phyloP scores from a whole-genome alignment of 2,888 invertebrate species.

The Machimus atricapillus region DNA sequence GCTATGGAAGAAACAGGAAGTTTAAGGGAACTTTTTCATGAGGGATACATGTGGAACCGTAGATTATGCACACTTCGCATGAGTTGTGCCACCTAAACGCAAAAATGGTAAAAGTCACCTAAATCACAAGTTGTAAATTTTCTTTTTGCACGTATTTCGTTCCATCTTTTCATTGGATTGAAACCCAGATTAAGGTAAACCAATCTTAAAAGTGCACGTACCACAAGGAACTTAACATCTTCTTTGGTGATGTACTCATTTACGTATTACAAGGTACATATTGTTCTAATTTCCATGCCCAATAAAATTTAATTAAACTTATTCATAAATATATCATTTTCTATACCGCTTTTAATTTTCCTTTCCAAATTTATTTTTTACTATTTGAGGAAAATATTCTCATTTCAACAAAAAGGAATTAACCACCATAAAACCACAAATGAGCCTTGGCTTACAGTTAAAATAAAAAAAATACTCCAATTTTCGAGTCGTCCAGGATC shows the following conservation, averaged over 20 bases:
- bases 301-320: not conserved
- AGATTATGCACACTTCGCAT: constrained; percentile 10
- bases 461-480: not conserved
- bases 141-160: not conserved
- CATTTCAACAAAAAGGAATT: not conserved
- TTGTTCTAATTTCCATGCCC: not conserved
- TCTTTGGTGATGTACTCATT: not conserved
- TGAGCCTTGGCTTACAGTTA: not conserved
- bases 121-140: constrained; percentile 33
- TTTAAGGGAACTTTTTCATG: constrained; percentile 18
- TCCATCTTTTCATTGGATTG: constrained; percentile 1
- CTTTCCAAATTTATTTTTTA: no score
- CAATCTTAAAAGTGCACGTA: not conserved
- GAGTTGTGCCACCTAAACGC: constrained; percentile 11
- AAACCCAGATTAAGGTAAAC: not conserved
- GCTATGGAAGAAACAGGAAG: constrained; percentile 27
- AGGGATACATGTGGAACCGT: constrained; percentile 26
- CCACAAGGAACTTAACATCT: not conserved
- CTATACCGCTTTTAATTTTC: not conserved
- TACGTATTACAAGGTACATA: not conserved
- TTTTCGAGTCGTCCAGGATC: not conserved
- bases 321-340: not conserved
- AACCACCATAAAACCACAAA: not conserved
- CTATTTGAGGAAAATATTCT: not conserved
- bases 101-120: constrained; percentile 11